Base-by-base conservation (phyloP, 1,140 invertebrate genomes). In the Pseudomyrmex sp. region DNA sequence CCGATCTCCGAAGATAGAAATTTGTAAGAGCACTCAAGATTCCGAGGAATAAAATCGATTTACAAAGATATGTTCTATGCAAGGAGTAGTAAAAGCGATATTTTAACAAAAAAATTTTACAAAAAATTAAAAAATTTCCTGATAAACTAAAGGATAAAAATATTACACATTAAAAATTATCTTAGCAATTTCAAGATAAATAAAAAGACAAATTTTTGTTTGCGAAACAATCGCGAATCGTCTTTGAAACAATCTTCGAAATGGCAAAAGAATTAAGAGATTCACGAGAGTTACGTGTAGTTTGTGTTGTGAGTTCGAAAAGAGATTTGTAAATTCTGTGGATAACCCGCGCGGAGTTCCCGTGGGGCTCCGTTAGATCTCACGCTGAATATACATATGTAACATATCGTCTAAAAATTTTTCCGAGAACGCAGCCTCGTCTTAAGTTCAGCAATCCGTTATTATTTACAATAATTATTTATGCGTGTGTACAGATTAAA, bases 401-500 rank as follows among this genome's bases (percentile, higher is more conserved):
- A 70, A 59, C 44, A 23, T 68, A 69, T 1, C 44, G 59, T 12
- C 54, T 70, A 48, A 59, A 48, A 79, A 35, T 35, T 35, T 79
- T 79, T 46, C 70, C 44, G 54, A 70, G 54, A 70, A 79, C n/a
- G 66, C 54, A 70, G 23, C 44, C 56, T 72, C 54, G 56, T 70
- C 69, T 70, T 35, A 13, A 80, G 54, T 72, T 70, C 54, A 70
- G 44, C 66, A 80, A 80, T 70, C 20, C 66, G 52, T 69, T 79
- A 72, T 72, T 80, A 80, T 80, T 80, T 80, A 80, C 76, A 80
- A 61, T 80, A 35, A 35, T 35, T 35, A 35, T 35, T 35, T 35
- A 80, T 80, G 54, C 44, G 44, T 80, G 66, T 70, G 44, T 79
- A 79, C 76, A 79, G 65, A 72, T 79, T 61, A 80, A 72, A 80